Base-by-base conservation (phyloP, 2,113 vertebrate species). In the Xenopus borealis region DNA sequence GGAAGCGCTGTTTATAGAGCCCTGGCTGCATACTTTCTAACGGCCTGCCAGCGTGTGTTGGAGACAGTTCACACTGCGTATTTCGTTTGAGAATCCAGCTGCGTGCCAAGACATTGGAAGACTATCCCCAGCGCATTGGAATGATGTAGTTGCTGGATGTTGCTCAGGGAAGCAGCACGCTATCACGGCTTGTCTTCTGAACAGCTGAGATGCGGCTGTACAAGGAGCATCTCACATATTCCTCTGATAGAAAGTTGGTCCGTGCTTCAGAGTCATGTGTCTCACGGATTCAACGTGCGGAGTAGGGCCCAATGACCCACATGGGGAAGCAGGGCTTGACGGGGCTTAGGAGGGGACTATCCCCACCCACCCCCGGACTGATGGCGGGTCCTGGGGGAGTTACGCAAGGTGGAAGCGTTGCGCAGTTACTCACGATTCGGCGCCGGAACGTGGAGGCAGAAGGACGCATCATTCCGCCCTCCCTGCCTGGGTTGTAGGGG, bases 1-100 rank as follows among this genome's bases (percentile, higher is more conserved):
- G 72, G 72, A 75, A 68, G 55, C 23, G 13, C 53, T 75, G 72
- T 75, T 68, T 61, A 50, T 57, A 61, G 53, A 75, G 11, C 33
- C 44, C 55, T 67, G 53, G 64, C 72, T 52, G 55, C 12, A 30
- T 30, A 67, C 55, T 61, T 19, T 30, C 64, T 44, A 30, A 50
- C 53, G 55, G 61, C 44, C 55, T 59, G 72, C 72, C 72, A 67
- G 64, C 14, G 20, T 67, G 53, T 4, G 65, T 19, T 75, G 72
- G 63, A 61, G 64, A 67, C 16, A 18, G 40, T 59, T 75, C 64
- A 75, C 20, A 67, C 55, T 75, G 72, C 20, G 55, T 67, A 67
- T 63, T 61, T 23, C 19, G 45, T 40, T 61, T 68, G 55, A 61
- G 53, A 68, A 75, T 75, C 46, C 17, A 13, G 47, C 27, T 65